Conservation (phyloP, 2,797 vertebrate genomes). For the Thamnophis elegans region DNA sequence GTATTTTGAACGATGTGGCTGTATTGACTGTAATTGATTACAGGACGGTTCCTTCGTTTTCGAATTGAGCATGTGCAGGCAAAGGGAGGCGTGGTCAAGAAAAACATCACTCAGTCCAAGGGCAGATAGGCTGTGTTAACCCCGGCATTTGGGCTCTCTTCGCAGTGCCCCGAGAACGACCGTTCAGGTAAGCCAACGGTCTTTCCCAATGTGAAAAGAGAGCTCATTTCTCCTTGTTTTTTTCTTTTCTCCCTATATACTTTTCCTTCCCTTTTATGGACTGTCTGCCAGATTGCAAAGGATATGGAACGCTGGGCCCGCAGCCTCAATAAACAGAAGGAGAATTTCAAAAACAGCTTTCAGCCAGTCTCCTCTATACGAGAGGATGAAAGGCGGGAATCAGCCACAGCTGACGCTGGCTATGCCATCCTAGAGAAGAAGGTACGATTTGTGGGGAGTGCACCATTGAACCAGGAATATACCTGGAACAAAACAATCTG, state of each 20-base stretch:
- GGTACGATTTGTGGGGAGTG: constrained; percentile 59
- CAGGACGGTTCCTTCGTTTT: too few species aligned
- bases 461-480: background rate
- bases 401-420: constrained; percentile 87
- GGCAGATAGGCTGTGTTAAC: too few species aligned
- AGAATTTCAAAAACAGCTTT: constrained; percentile 84
- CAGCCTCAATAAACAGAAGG: constrained; percentile 89
- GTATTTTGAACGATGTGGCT: too few species aligned
- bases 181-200: too few species aligned
- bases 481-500: background rate
- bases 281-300: constrained; percentile 81
- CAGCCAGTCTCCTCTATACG: constrained; percentile 73
- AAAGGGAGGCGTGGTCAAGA: too few species aligned
- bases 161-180: too few species aligned
- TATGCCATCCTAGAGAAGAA: constrained; percentile 92
- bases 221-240: background rate
- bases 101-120: too few species aligned
- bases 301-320: constrained; percentile 95
- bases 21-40: too few species aligned
- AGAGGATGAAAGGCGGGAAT: constrained; percentile 82
- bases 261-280: background rate
- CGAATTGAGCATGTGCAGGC: too few species aligned
- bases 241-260: background rate
- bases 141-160: too few species aligned
- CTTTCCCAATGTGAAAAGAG: background rate